phyloP scores from a whole-genome alignment of 2,888 invertebrate genomes.

The Lucinisca nassula region DNA sequence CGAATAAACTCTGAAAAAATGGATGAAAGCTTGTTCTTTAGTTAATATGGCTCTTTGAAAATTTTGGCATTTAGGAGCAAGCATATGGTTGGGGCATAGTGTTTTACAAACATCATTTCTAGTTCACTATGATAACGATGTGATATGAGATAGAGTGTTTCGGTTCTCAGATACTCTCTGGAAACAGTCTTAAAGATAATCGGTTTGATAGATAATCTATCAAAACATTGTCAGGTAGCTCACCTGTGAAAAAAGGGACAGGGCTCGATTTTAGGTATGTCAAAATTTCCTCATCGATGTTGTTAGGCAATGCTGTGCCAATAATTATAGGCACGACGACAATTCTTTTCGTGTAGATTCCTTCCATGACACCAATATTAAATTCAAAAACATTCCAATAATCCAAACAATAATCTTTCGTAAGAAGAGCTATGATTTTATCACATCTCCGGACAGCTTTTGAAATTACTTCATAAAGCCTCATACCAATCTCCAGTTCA shows the following conservation, averaged over 20 bases:
- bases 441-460: not conserved
- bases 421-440: not conserved
- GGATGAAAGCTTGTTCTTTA: no score
- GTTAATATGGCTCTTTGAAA: no score
- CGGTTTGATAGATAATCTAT: not conserved
- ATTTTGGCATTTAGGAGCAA: no score
- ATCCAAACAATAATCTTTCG: not conserved
- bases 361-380: not conserved
- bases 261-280: not conserved
- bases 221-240: not conserved
- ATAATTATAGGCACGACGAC: not conserved
- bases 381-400: not conserved
- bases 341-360: not conserved
- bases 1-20: no score
- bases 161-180: no score
- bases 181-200: no score
- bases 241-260: not conserved
- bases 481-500: not conserved
- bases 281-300: not conserved
- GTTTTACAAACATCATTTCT: no score
- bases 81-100: no score
- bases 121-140: no score
- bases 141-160: no score
- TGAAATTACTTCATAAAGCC: not conserved
- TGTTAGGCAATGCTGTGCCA: not conserved